Evolutionary conservation across 1,140 invertebrate genomes (phyloP).

Genomic region (Aphelinus certus): DNA sequence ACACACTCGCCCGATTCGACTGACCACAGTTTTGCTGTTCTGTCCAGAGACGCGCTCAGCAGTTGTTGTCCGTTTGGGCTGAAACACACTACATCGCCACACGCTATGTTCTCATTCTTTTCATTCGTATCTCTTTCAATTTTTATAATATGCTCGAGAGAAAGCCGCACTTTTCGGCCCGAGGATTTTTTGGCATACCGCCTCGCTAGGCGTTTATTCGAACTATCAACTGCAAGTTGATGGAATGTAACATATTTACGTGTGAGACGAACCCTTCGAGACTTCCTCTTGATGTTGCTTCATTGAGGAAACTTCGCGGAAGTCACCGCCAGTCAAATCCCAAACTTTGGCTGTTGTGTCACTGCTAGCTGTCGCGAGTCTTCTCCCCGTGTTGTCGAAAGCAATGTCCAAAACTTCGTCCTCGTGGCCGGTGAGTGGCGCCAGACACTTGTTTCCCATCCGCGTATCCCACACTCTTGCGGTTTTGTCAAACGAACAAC

Average conservation of each 20-base stretch:
- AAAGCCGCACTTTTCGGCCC: no score
- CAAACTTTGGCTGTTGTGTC: slow-evolving; percentile 78
- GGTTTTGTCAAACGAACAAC: slow-evolving; percentile 78
- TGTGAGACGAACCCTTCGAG: slow-evolving; percentile 69
- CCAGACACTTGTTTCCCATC: slow-evolving; percentile 67
- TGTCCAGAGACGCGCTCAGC: slow-evolving; percentile 79
- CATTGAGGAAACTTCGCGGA: slow-evolving; percentile 72
- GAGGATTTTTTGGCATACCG: no score
- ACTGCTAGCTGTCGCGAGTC: slow-evolving; percentile 77
- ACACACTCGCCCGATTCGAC: slow-evolving; percentile 73
- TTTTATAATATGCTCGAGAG: no score
- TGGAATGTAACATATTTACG: no score
- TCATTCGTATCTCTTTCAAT: no score
- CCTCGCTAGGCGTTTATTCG: not conserved
- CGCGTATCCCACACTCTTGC: slow-evolving; percentile 80
- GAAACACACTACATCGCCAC: slow-evolving; percentile 73
- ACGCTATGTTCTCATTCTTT: no score
- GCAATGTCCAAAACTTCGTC: slow-evolving; percentile 82
- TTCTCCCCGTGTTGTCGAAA: slow-evolving; percentile 77
- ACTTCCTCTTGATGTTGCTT: slow-evolving; percentile 80
- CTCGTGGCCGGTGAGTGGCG: slow-evolving; percentile 72
- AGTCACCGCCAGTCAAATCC: slow-evolving; percentile 69
- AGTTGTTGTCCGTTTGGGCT: slow-evolving; percentile 78
- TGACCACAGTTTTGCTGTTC: slow-evolving; percentile 80
- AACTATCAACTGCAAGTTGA: not conserved